Conservation (phyloP, 92 coral and sea anemone species). For the Metridium senile region DNA sequence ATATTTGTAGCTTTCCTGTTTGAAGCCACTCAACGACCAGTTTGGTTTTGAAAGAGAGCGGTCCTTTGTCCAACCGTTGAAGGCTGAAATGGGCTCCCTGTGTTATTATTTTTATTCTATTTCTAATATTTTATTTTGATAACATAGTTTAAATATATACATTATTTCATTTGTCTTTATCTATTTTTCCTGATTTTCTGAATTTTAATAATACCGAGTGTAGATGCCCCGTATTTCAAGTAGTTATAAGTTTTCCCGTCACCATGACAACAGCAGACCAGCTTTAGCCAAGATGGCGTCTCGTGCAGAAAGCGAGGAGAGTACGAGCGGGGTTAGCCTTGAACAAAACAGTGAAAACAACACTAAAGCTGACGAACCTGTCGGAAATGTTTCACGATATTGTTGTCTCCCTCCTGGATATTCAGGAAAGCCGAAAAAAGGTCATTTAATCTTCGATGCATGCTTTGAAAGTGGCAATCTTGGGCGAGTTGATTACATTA, state of each 20-base stretch:
- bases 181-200: no score
- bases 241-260: background rate
- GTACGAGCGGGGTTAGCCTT: conserved; percentile 60
- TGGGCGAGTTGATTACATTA: conserved; percentile 95
- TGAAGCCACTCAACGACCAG: no score
- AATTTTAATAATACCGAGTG: no score
- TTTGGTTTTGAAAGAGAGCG: no score
- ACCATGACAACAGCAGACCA: conserved; percentile 26
- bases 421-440: conserved; percentile 83
- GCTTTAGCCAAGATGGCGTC: conserved; percentile 90
- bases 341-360: conserved; percentile 73
- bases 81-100: no score
- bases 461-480: conserved; percentile 99
- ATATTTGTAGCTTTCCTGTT: no score
- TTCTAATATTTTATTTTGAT: no score
- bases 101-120: no score
- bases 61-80: no score
- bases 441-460: conserved; percentile 92
- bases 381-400: conserved; percentile 89
- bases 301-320: conserved; percentile 75
- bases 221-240: background rate
- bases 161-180: no score
- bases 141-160: no score
- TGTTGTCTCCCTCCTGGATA: conserved; percentile 81
- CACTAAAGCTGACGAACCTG: conserved; percentile 79